Conservation (phyloP, 2,113 vertebrate genomes). For the Anseranas semipalmata region DNA sequence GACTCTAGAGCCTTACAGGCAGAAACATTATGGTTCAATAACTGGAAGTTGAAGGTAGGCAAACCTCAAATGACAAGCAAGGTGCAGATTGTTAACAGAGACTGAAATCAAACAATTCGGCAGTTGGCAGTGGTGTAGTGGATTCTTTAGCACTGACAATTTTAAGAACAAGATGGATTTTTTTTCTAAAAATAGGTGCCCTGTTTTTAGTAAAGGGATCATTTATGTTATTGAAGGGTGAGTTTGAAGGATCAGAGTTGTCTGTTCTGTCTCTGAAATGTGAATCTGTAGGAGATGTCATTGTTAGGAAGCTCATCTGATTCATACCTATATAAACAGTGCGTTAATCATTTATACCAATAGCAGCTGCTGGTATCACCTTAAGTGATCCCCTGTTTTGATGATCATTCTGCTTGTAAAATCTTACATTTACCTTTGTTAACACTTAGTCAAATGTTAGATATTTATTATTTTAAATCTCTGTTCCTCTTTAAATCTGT, state of each 20-base stretch:
- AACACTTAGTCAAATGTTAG: not conserved
- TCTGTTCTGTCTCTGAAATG: not conserved
- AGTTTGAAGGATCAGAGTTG: not conserved
- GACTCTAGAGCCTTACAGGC: slow-evolving; percentile 23
- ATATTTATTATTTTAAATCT: not conserved
- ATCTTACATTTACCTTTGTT: not conserved
- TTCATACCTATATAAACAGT: not conserved
- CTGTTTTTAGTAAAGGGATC: not conserved
- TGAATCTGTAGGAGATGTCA: not conserved
- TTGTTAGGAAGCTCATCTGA: not conserved
- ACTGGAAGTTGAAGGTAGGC: not conserved
- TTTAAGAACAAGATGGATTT: not conserved
- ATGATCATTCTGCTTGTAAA: not conserved
- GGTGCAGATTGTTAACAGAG: slow-evolving; percentile 12
- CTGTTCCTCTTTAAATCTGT: not conserved
- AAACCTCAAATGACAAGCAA: slow-evolving; percentile 19
- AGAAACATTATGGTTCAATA: slow-evolving; percentile 47
- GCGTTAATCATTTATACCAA: not conserved
- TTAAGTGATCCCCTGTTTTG: not conserved
- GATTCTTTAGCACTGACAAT: not conserved
- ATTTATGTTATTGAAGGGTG: not conserved
- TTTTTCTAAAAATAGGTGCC: not conserved
- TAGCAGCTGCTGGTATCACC: not conserved
- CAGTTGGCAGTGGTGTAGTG: not conserved
- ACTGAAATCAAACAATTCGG: not conserved